Evolutionary conservation across 1,140 invertebrate genomes (phyloP), one percentile per base, ranked within the genome.

Genomic region (Maniola jurtina): DNA sequence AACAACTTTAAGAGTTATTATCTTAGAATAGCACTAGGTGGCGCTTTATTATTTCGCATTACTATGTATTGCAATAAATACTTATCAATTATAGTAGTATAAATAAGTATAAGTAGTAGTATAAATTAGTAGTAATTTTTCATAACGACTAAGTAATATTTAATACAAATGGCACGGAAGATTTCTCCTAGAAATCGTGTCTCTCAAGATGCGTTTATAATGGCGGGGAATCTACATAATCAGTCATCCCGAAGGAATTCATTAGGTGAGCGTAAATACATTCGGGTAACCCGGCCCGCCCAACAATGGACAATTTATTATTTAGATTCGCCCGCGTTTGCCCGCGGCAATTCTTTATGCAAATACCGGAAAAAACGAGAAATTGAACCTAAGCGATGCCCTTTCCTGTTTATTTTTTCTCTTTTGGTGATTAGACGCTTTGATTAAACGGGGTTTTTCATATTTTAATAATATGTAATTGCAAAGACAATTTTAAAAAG

Each of bases 291-390:
- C 75, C 64, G 64, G 66, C 61, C 63, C 71, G 75, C 72, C 76
- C 76, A 80, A 81, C 83, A 88, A 86, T 86, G 75, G 77, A 80
- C 80, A 84, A 84, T 88, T 84, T 86, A 88, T 88, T 88, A 86
- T 86, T 88, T 84, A 86, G 79, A 86, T 85, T 83, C 81, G 48
- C 79, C 75, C 75, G 73, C 75, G 64, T 79, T 77, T 71, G 71
- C 61, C 74, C 61, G 66, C 61, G 57, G 66, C 73, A 72, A 80
- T 88, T 86, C 83, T 86, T 84, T 80, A 86, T 87, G 84, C 77
- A 84, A 88, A 87, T 82, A 55, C 54, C 54, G 54, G 54, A 55
- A 55, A 55, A 55, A 55, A 55, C 54, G 54, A 35, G 33, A 55
- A 34, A 55, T 55, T 8, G 54, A 55, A 35, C 54, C 33, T 10